Evolutionary conservation across 2,797 vertebrate genomes (phyloP).

Genomic region (Siniperca undulata): DNA sequence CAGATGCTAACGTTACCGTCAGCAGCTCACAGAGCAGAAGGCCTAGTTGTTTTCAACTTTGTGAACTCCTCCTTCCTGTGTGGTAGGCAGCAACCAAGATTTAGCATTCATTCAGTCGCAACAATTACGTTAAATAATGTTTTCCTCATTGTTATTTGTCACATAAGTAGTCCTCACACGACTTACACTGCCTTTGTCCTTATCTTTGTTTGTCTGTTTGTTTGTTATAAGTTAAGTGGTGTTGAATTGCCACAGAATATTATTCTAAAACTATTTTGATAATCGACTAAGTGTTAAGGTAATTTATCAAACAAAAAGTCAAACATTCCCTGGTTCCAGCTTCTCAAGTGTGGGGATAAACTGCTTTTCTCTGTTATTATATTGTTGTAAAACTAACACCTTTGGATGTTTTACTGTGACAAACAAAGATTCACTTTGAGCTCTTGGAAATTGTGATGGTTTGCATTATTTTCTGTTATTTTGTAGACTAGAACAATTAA

Average conservation of each 20-base stretch:
- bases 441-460: too few relatives aligned
- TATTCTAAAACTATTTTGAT: not conserved
- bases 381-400: rapidly evolving
- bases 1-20: too few relatives aligned
- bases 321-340: not conserved
- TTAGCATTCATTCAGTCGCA: not conserved
- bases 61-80: conserved; percentile 12
- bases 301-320: not conserved
- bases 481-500: not conserved
- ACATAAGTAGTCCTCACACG: not conserved
- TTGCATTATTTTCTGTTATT: not conserved
- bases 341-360: not conserved
- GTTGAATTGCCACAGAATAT: not conserved
- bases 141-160: not conserved
- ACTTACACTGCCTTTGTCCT: too few relatives aligned
- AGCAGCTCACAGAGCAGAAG: not conserved
- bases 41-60: not conserved
- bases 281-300: not conserved
- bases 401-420: not conserved
- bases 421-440: not conserved
- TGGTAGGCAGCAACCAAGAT: not conserved
- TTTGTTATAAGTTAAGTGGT: not conserved
- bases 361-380: not conserved
- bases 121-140: not conserved
- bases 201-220: not conserved